Base-by-base conservation (phyloP, 2,797 vertebrate species). In the Propithecus deckenii region DNA sequence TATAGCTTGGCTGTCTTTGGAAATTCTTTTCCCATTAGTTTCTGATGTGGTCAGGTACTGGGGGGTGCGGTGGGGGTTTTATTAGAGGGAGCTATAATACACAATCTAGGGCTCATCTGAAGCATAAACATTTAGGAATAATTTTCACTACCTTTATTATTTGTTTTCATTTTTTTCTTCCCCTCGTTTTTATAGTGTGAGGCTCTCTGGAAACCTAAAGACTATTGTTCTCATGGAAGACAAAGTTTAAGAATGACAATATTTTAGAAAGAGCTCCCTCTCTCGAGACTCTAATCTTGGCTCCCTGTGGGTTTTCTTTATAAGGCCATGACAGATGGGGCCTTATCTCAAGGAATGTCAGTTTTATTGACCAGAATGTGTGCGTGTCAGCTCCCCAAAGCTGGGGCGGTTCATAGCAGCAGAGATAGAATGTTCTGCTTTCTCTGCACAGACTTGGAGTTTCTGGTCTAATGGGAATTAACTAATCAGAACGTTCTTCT, bases 311-410 rank as follows among this genome's bases (percentile, higher is more conserved):
- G 32, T 84, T 93, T 91, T 84, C 83, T 93, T 92, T 74, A 89
- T 6, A 43, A 79, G 78, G 41, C 32, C 10, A 4, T n/a, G 86
- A 84, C 59, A 84, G 65, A 90, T 20, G 48, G 55, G 69, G 69
- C 79, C 84, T 85, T 92, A 50, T 61, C 61, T 96, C 61, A 75
- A 75, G 76, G 38, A 71, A 32, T 84, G 81, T 61, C 81, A 89
- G 65, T 92, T 97, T 97, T 95, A 97, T 81, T 85, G 96, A 84
- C 79, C 74, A 98, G 89, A 79, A 86, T 88, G 69, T 48, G 69
- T 80, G 5, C 71, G 59, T 90, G 90, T 94, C 85, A 88, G 88
- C 22, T 89, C 22, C 93, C 52, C 43, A 76, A 84, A 95, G 74
- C 65, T 25, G 67, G 85, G 78, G 74, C 0, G 35, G 83, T 76